Evolutionary conservation across 1,140 invertebrate species (phyloP), one percentile per base, ranked within the genome.

Genomic region (Drosophila repletoides): DNA sequence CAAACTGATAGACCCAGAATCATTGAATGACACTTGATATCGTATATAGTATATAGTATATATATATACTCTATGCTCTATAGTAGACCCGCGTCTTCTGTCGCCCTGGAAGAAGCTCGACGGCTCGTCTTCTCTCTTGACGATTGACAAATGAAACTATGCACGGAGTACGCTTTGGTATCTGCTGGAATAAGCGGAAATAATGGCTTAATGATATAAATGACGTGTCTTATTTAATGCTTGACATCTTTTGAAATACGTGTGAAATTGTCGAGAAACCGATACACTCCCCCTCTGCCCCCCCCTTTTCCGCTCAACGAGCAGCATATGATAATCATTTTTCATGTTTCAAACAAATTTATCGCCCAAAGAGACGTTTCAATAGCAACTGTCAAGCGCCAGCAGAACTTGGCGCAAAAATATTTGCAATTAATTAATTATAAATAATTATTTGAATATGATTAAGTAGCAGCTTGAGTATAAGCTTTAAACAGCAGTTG

Each of bases 141-240:
- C 48, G 43, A 71, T 49, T 79, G 79, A 74, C 70, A 80, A 71
- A 55, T 46, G 76, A 66, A 53, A 70, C 56, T 41, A 74, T 73
- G 51, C 49, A 33, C 36, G 14, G 36, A 26, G n/a, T n/a, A n/a
- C n/a, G n/a, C n/a, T n/a, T 53, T 22, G 24, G 38, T 51, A 48
- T 60, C 67, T 71, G n/a, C n/a, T n/a, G 53, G 26, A 60, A 65
- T 34, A 75, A 71, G 81, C 80, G 80, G 80, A 84, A 84, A 84
- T 86, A 80, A 84, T 84, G 80, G 67, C 75, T 84, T 84, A 84
- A 84, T 84, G 75, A 86, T 69, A 75, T 63, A 72, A 84, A 84
- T 80, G 80, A 86, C 70, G 71, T 76, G 70, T 61, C 48, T 45
- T 69, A 51, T 64, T 64, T 51, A 49, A 41, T 61, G 55, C 68